These are phyloP conservation scores for Gephyroberyx darwinii DNA, from an alignment of 2,797 vertebrate genomes.

Conservation along the genomic window DNA sequence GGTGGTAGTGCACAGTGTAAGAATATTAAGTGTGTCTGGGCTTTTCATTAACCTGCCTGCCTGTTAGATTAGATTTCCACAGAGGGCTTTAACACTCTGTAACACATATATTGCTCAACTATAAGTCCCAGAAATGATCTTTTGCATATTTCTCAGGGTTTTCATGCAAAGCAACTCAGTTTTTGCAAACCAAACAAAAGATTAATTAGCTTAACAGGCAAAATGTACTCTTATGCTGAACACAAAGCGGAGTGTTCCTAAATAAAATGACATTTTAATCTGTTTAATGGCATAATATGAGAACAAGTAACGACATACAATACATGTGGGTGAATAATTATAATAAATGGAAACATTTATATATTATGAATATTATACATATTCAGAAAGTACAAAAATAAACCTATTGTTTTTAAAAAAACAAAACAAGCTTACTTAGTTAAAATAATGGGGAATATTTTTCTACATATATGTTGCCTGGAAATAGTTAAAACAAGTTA, in stretches of 20 bases:
- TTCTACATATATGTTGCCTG: slow-evolving; percentile 37
- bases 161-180: not conserved
- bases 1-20: slow-evolving; percentile 39
- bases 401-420: slow-evolving; percentile 74
- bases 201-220: slow-evolving; percentile 14
- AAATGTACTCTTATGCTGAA: not conserved
- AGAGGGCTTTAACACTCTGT: slow-evolving; percentile 27
- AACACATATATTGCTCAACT: slow-evolving; percentile 39
- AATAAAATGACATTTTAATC: slow-evolving; percentile 66
- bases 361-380: slow-evolving; percentile 74
- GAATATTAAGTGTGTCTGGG: slow-evolving; percentile 69
- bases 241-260: slow-evolving; percentile 23
- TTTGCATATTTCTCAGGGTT: not conserved
- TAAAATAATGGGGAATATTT: slow-evolving; percentile 61
- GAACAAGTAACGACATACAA: slow-evolving; percentile 59
- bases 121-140: slow-evolving; percentile 1
- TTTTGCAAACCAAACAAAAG: slow-evolving; percentile 12
- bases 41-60: slow-evolving; percentile 71
- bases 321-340: slow-evolving; percentile 67
- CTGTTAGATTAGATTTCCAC: slow-evolving; percentile 39
- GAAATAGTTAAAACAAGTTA: slow-evolving; percentile 48
- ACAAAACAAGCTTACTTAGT: slow-evolving; percentile 59
- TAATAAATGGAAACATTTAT: slow-evolving; percentile 73
- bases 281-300: slow-evolving; percentile 58
- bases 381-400: slow-evolving; percentile 86